Percentiles rank a stretch among this genome's conserved stretches.
phyloP scores from a whole-genome alignment of 1,140 invertebrate species.

The Heliconius eleuchia region DNA sequence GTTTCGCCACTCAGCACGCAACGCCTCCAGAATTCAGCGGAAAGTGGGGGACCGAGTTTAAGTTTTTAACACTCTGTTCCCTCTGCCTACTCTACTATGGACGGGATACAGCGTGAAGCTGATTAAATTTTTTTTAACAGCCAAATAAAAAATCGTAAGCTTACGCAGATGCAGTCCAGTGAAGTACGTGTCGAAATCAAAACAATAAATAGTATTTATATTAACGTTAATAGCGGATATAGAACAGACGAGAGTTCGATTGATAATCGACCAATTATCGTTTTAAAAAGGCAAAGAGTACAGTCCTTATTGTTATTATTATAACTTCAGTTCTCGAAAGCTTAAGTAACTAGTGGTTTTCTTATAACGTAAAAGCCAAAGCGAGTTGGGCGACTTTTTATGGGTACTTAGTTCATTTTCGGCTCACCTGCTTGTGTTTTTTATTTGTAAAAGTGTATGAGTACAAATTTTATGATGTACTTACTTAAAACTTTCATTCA shows the following conservation, averaged over 20 bases:
- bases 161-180: constrained; percentile 7
- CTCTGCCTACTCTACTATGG: no score
- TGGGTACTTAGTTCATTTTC: constrained; percentile 18
- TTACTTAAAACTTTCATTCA: background rate
- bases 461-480: background rate
- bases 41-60: no score
- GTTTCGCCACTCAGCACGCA: no score
- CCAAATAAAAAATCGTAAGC: constrained; percentile 1
- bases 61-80: no score
- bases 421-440: background rate
- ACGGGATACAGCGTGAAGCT: no score
- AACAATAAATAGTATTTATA: constrained; percentile 25
- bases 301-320: constrained; percentile 50
- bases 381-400: constrained; percentile 20
- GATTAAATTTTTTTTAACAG: background rate
- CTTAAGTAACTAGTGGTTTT: constrained; percentile 34
- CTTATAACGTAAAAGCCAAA: constrained; percentile 25
- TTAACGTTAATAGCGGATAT: constrained; percentile 40
- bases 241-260: constrained; percentile 59
- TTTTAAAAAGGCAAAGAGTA: constrained; percentile 43
- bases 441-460: constrained; percentile 18
- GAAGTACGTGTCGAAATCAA: constrained; percentile 9
- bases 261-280: constrained; percentile 54
- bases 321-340: constrained; percentile 38
- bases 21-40: no score